Evolutionary conservation across 2,113 vertebrate species (phyloP).

Genomic region (Ochotona curzoniae): DNA sequence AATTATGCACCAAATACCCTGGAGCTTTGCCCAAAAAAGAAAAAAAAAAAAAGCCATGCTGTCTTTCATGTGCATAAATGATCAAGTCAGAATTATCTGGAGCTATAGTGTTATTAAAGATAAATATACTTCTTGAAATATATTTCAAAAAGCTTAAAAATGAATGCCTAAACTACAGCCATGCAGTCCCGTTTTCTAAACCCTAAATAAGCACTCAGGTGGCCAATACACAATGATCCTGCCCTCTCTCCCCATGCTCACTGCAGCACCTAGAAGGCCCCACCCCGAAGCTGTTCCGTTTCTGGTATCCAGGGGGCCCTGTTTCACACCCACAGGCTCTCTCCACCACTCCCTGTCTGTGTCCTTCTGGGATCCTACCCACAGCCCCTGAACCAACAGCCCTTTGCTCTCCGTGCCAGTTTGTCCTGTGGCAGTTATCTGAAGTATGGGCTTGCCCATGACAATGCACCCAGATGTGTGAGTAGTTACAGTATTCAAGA

Average conservation of each 20-base stretch:
- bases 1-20: constrained; percentile 65
- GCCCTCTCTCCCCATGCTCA: not conserved
- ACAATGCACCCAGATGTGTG: not conserved
- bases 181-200: constrained; percentile 19
- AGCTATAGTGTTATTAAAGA: constrained; percentile 39
- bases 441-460: not conserved
- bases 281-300: not conserved
- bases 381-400: not conserved
- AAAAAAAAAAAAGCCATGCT: too few species aligned
- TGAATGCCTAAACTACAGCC: constrained; percentile 22
- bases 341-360: not conserved
- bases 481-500: not conserved
- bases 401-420: not conserved
- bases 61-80: constrained; percentile 33
- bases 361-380: not conserved
- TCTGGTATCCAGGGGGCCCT: not conserved
- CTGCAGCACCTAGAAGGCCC: not conserved
- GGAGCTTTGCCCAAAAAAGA: constrained; percentile 46
- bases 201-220: not conserved
- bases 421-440: not conserved
- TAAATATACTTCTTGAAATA: constrained; percentile 47
- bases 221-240: not conserved
- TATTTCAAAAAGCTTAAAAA: constrained; percentile 65
- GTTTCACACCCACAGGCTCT: not conserved
- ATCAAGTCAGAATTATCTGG: constrained; percentile 54